Evolutionary conservation across 2,113 vertebrate genomes (phyloP), one percentile per base, ranked within the genome.

Genomic region (Pygathrix nemaeus): DNA sequence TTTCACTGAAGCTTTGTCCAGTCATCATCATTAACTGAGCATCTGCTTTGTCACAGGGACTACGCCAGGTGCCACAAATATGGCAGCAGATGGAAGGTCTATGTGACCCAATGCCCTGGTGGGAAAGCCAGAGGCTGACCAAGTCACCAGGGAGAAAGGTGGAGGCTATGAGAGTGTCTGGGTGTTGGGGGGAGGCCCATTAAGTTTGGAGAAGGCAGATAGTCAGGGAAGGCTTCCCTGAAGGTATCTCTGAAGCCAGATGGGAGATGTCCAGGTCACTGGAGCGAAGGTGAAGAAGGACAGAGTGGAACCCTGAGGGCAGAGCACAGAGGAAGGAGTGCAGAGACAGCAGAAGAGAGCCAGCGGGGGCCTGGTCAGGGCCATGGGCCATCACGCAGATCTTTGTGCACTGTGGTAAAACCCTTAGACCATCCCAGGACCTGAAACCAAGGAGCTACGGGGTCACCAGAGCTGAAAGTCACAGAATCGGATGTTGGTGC

Each of bases 361-460:
- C 0, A 1, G n/a, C 40, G 38, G 5, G 32, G 27, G 35, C 1
- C 8, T 20, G 11, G 40, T 21, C 14, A 38, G 27, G 73, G 2
- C 0, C 4, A 1, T 18, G 27, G 9, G 5, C 16, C 30, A 27
- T 4, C 25, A 43, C 0, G 0, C 3, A 50, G 55, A 45, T 32
- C 59, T 66, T 4, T 10, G 38, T 16, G 18, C 6, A 5, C 43
- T 5, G 0, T 2, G 2, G 61, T 48, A 10, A 72, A 73, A 48
- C 23, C 30, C 35, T 43, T 9, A 88, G 27, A 40, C 5, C 8
- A 32, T 64, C 3, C 27, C 12, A 73, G 32, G 25, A 20, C 40
- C 75, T 52, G n/a, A 27, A 64, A 20, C 4, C 13, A 25, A 4
- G 64, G 6, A 52, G 48, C 5, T 10, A 21, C 2, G 0, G 9